Evolutionary conservation across 2,113 vertebrate species (phyloP), one percentile per base, ranked within the genome.

Genomic region (Rhynchomys soricoides): DNA sequence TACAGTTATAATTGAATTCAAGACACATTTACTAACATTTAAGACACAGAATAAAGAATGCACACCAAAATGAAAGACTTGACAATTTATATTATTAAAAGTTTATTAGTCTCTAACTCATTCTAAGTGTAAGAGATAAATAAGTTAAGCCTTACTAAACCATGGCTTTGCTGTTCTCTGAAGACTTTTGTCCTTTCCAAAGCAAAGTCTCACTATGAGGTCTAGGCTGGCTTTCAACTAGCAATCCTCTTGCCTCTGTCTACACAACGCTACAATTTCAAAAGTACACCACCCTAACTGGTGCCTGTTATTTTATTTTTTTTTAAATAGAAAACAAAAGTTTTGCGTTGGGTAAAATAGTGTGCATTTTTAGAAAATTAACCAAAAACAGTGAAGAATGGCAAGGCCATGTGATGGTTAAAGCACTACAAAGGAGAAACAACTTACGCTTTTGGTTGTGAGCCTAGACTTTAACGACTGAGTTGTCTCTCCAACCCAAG

Each of bases 291-390:
- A 89, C 5, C 26, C 2, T 59, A 55, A 7, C 5, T 75, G 9
- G n/a, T 73, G 24, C 29, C 5, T 89, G n/a, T n/a, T n/a, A n/a
- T n/a, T n/a, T n/a, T n/a, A n/a, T n/a, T n/a, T n/a, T 90, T 89
- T 95, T 10, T 95, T 19, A 93, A 95, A 96, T 43, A 92, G 82
- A 86, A 90, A 93, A 48, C 57, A 37, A 1, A 66, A 66, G 90
- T 96, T 96, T 97, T 75, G 88, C 93, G 81, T 40, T 95, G 43
- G 15, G 68, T 96, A 50, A 95, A 96, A 71, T n/a, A 62, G 43
- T 91, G 43, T 91, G 22, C 45, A 92, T 68, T 74, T 73, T 85
- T 81, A 52, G 9, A 71, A 91, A 85, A 29, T 55, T 29, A 10
- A 74, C 70, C 68, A 22, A 62, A 93, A 89, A 59, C 5, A 78